Evolutionary conservation across 2,888 invertebrate species (phyloP), one percentile per base, ranked within the genome.

Genomic region (Blastobasis adustella): DNA sequence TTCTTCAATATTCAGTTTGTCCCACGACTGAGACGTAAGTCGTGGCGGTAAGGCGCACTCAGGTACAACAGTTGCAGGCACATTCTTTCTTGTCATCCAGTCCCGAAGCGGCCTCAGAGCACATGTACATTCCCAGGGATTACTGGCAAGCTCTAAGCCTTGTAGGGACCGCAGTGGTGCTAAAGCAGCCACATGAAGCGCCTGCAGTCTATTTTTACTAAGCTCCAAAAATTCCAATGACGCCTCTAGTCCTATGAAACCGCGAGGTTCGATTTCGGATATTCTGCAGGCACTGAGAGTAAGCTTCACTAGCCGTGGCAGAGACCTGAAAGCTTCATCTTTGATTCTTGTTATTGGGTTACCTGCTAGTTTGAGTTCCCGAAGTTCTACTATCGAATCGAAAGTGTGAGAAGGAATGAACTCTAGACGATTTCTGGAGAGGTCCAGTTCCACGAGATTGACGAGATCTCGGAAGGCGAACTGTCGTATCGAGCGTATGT

Each of bases 91-190:
- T 56, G 93, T 78, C 93, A 96, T 94, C 95, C 95, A 96, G 64
- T 93, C 92, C 36, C 94, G 85, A 56, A 95, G 75, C 0, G 95
- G 93, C 51, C 94, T 87, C 54, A 96, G 73, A 37, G 90, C 90
- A 72, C 96, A 96, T 45, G 94, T 93, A 74, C 95, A 96, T 73
- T 95, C 93, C 95, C 95, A 95, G 0, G 93, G 94, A 77, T 96
- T 96, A 54, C 90, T 91, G n/a, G 93, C 92, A 58, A 96, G 77
- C 65, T 94, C 94, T 56, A 96, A 80, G 9, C 94, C 94, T 68
- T 94, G 93, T 49, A 96, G 78, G 58, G 91, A 92, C 58, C 92
- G 85, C 46, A 95, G 78, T 7, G 92, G 90, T 1, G 92, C 93
- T 55, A 96, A 84, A 8, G 93, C 91, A 41, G 91, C 90, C 9